Conservation (phyloP, 2,113 vertebrate species). For the Ivindomyrus marchei region DNA sequence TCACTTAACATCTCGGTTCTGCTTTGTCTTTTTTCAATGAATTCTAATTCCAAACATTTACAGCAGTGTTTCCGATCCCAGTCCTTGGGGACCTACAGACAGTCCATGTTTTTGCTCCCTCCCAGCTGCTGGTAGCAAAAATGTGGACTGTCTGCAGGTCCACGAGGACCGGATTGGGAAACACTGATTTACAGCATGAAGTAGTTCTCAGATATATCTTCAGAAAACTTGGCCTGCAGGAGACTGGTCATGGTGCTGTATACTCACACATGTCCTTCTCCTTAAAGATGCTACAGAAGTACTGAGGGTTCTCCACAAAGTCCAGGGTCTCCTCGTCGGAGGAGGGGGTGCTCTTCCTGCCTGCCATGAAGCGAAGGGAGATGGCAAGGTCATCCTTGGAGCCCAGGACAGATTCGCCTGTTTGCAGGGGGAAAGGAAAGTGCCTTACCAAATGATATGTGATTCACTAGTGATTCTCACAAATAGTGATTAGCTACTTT, state of each 20-base stretch:
- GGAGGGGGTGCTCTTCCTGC: conserved; percentile 71
- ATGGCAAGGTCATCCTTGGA: conserved; percentile 81
- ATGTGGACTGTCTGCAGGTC: background rate
- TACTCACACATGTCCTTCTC: conserved; percentile 69
- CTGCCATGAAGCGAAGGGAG: conserved; percentile 88
- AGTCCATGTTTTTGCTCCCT: background rate
- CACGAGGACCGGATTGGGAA: background rate
- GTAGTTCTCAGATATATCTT: background rate
- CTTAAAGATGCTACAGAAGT: conserved; percentile 87
- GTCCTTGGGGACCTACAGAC: background rate
- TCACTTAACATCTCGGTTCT: background rate
- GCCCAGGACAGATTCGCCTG: conserved; percentile 76
- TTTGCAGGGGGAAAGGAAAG: conserved; percentile 3
- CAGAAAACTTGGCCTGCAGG: background rate
- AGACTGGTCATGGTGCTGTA: background rate
- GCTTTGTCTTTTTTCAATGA: background rate
- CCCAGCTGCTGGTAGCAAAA: background rate
- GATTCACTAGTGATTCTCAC: background rate
- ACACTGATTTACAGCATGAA: background rate
- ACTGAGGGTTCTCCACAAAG: conserved; percentile 90
- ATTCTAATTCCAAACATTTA: background rate
- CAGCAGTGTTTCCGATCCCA: background rate
- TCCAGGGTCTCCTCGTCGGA: conserved; percentile 72
- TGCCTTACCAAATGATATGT: background rate
- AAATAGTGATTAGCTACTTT: background rate